Evolutionary conservation across 2,797 vertebrate species (phyloP).

Genomic region (Pteropus rufus): DNA sequence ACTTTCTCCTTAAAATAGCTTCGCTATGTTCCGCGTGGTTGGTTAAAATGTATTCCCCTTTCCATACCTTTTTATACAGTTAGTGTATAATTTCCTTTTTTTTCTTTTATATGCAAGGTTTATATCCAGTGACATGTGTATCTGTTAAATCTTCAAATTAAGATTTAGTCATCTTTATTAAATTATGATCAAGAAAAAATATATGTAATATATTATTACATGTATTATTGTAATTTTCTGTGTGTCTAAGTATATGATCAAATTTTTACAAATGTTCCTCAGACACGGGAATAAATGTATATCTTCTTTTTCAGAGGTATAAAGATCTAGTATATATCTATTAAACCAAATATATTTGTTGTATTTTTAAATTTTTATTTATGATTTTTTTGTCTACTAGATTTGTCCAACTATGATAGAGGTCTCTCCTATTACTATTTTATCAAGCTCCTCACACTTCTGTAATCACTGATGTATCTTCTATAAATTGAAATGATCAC

Average conservation of each 20-base stretch:
- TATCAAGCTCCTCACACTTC: neutral
- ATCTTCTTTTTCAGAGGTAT: neutral
- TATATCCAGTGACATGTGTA: neutral
- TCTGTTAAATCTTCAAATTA: neutral
- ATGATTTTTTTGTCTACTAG: neutral
- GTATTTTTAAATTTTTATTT: neutral
- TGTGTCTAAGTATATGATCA: neutral
- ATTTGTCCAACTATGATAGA: neutral
- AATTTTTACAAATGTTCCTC: slow-evolving; percentile 9
- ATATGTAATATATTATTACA: neutral
- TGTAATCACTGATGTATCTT: neutral
- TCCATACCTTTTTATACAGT: neutral
- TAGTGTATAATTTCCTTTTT: neutral
- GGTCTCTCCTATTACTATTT: neutral
- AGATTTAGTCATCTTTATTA: neutral
- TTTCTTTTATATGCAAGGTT: neutral
- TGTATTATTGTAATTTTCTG: neutral
- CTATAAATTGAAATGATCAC: neutral
- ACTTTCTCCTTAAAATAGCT: neutral
- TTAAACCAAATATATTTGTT: neutral
- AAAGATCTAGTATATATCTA: neutral
- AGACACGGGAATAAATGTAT: neutral
- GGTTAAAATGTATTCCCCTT: neutral
- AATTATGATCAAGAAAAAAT: neutral
- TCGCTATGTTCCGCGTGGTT: neutral